Conservation (phyloP, 2,888 invertebrate genomes). For the Physocephala rufipes region DNA sequence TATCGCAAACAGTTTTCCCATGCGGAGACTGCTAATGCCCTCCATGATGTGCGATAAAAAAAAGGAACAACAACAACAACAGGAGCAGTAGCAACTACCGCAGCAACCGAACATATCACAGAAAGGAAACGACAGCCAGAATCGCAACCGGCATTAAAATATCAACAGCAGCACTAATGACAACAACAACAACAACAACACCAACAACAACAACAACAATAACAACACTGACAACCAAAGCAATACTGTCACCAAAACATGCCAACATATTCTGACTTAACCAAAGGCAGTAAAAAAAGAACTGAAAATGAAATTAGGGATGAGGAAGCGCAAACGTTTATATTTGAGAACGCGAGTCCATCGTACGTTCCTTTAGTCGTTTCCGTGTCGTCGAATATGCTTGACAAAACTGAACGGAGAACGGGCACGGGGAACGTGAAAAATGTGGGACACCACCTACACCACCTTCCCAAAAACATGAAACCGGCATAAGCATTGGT, state of each 20-base stretch:
- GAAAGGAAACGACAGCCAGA: background rate
- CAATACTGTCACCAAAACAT: background rate
- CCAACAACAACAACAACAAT: background rate
- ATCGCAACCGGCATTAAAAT: background rate
- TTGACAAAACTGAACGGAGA: background rate
- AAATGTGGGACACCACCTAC: background rate
- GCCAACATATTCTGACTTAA: background rate
- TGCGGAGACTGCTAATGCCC: too few relatives aligned
- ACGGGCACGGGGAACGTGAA: too few relatives aligned
- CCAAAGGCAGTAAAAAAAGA: background rate
- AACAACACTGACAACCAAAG: background rate
- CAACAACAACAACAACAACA: background rate
- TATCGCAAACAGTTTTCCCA: background rate
- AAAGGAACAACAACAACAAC: too few relatives aligned
- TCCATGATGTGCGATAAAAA: too few relatives aligned
- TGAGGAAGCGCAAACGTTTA: background rate
- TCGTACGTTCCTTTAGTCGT: background rate
- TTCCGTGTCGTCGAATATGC: background rate
- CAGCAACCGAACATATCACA: background rate
- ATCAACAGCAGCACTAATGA: background rate
- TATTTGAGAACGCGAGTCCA: background rate
- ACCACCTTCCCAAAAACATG: too few relatives aligned
- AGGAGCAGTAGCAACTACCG: background rate
- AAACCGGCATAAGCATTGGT: too few relatives aligned
- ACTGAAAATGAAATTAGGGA: background rate